A percentile compares a stretch with the other conserved stretches of the same genome.
phyloP scores from a whole-genome alignment of 2,888 invertebrate species.

The Cremastinae sp. region DNA sequence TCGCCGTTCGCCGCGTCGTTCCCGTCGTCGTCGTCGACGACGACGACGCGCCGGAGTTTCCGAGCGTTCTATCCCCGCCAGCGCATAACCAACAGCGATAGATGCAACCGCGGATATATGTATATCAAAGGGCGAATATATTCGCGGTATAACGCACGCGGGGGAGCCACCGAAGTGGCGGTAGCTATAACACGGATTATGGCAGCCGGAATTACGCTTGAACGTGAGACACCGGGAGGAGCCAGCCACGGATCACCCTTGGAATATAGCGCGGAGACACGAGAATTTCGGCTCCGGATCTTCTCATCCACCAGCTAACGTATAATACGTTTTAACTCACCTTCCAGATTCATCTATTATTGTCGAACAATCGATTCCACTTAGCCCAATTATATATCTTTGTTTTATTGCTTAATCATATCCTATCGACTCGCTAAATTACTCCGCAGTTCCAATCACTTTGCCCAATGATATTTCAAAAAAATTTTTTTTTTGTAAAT shows the following conservation, averaged over 20 bases:
- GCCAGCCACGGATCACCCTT: not conserved
- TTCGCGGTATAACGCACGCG: constrained; percentile 22
- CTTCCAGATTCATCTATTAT: too few species aligned
- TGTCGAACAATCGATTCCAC: too few species aligned
- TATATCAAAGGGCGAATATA: constrained; percentile 23
- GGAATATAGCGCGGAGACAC: too few species aligned
- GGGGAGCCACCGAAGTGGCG: constrained; percentile 35
- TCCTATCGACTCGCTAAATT: too few species aligned
- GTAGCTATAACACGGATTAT: constrained; percentile 52
- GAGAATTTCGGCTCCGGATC: constrained; percentile 48
- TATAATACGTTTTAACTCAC: too few species aligned
- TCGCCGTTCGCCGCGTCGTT: constrained; percentile 40
- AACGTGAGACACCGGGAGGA: constrained; percentile 7
- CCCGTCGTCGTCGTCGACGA: constrained; percentile 34
- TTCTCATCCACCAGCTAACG: too few species aligned
- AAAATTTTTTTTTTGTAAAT: too few species aligned
- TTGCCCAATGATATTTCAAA: too few species aligned
- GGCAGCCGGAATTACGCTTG: constrained; percentile 54
- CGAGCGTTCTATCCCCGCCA: constrained; percentile 18
- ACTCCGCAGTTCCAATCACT: too few species aligned
- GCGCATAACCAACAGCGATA: constrained; percentile 53
- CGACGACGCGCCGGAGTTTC: constrained; percentile 32
- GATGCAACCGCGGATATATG: constrained; percentile 57
- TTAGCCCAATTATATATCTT: too few species aligned
- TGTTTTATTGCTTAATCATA: too few species aligned